A percentile compares a stretch with the other conserved stretches of the same genome.
Evolutionary conservation across 2,888 invertebrate species (phyloP).

Genomic region (Crepidodera aurea): DNA sequence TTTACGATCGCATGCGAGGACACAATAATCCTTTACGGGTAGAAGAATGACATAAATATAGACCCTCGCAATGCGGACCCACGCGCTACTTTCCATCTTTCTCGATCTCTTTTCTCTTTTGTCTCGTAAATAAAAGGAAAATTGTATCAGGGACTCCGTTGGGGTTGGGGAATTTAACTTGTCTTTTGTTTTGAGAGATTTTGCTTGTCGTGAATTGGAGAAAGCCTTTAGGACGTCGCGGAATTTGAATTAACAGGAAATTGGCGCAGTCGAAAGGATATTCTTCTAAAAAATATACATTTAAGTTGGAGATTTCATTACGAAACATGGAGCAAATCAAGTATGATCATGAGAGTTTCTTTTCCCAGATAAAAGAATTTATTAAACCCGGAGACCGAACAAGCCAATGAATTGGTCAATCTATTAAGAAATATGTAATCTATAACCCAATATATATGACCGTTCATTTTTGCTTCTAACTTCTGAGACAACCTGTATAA

Average conservation of each 20-base stretch:
- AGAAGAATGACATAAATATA: conserved; percentile 21
- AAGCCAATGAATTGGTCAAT: too few relatives aligned
- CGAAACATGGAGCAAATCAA: too few relatives aligned
- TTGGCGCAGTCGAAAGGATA: background rate
- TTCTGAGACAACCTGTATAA: too few relatives aligned
- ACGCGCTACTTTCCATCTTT: background rate
- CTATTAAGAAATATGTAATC: too few relatives aligned
- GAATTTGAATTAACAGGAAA: background rate
- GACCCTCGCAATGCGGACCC: conserved; percentile 24
- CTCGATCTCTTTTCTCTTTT: background rate
- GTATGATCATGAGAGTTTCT: too few relatives aligned
- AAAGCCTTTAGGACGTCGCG: too few relatives aligned
- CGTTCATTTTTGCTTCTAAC: too few relatives aligned
- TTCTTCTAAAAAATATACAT: too few relatives aligned
- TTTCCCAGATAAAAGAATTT: too few relatives aligned
- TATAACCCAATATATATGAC: too few relatives aligned
- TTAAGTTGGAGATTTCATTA: too few relatives aligned
- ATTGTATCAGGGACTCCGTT: background rate
- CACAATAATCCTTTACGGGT: conserved; percentile 16
- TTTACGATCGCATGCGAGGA: conserved; percentile 19
- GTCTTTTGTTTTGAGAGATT: background rate
- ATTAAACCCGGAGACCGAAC: too few relatives aligned
- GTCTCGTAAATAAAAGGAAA: background rate
- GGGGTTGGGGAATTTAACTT: background rate
- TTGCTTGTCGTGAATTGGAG: background rate